A percentile compares a stretch with the other conserved stretches of the same genome.
These are phyloP conservation scores for Blastobasis adustella DNA, from an alignment of 2,888 invertebrate genomes.

Conservation along the genomic window DNA sequence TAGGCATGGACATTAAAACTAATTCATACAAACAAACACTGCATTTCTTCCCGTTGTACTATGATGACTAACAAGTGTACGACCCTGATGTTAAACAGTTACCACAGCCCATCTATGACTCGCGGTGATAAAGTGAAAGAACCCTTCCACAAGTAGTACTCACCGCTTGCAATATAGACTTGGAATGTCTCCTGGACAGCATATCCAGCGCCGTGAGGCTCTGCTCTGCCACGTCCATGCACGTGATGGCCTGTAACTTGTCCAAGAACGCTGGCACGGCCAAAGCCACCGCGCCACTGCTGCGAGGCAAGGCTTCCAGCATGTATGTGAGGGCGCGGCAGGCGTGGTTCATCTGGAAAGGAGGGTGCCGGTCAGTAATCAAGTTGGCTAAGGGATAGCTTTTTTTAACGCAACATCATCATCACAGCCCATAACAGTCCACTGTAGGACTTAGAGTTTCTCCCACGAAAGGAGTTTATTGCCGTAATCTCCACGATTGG, in stretches of 20 bases:
- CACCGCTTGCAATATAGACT: slow-evolving; percentile 94
- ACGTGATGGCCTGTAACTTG: slow-evolving; percentile 97
- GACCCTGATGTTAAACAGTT: too few relatives aligned
- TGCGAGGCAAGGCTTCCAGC: slow-evolving; percentile 98
- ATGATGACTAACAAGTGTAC: too few relatives aligned
- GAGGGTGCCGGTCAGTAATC: not conserved
- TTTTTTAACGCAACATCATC: too few relatives aligned
- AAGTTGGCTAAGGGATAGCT: not conserved
- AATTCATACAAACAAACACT: too few relatives aligned
- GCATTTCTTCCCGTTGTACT: too few relatives aligned
- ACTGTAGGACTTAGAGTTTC: too few relatives aligned
- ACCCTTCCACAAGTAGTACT: slow-evolving; percentile 27
- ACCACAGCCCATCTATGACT: too few relatives aligned
- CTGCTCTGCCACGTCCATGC: slow-evolving; percentile 99
- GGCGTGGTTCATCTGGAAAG: slow-evolving; percentile 93
- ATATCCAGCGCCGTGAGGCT: slow-evolving; percentile 97
- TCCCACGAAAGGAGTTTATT: too few relatives aligned
- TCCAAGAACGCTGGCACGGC: slow-evolving; percentile 98
- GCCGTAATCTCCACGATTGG: too few relatives aligned
- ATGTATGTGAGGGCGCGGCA: slow-evolving; percentile 98
- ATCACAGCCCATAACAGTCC: too few relatives aligned
- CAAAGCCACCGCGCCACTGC: slow-evolving; percentile 96
- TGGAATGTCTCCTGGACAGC: slow-evolving; percentile 96
- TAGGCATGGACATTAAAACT: too few relatives aligned
- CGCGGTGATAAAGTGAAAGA: not conserved